Evolutionary conservation across 2,888 invertebrate species (phyloP).

Genomic region (Agrochola lychnidis): DNA sequence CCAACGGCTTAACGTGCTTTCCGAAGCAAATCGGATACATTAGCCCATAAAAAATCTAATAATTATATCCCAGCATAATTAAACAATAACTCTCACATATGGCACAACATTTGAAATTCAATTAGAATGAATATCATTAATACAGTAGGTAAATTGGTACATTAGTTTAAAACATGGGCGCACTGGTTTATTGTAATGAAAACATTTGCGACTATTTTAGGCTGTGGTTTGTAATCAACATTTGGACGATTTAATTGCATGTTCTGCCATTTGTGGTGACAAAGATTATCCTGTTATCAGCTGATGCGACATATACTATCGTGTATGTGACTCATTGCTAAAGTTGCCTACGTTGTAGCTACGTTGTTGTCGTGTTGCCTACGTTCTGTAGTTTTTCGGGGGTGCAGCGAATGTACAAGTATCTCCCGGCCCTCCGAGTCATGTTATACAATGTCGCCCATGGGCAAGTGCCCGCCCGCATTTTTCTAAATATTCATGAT

Average conservation of each 20-base stretch:
- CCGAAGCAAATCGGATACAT: background rate
- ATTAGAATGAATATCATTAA: slow-evolving; percentile 18
- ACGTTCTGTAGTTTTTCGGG: no score
- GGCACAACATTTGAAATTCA: slow-evolving; percentile 20
- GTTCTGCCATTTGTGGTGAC: background rate
- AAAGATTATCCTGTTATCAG: slow-evolving; percentile 24
- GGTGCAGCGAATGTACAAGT: no score
- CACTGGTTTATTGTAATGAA: slow-evolving; percentile 36
- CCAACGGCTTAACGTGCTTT: no score
- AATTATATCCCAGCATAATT: slow-evolving; percentile 9
- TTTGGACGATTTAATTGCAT: slow-evolving; percentile 42
- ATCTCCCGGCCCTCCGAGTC: no score
- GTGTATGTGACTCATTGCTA: background rate
- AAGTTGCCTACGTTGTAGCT: no score
- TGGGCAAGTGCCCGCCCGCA: no score
- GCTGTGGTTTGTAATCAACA: slow-evolving; percentile 31
- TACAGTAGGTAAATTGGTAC: slow-evolving; percentile 5
- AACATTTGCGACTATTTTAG: slow-evolving; percentile 31
- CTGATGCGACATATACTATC: background rate
- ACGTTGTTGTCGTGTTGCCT: no score
- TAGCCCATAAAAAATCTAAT: slow-evolving; percentile 7
- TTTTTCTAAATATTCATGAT: no score
- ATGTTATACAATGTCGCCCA: no score
- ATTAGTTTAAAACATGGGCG: slow-evolving; percentile 27
- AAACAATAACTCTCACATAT: slow-evolving; percentile 23